Evolutionary conservation across 1,140 invertebrate species (phyloP).

Genomic region (Agraylea sexmaculata): DNA sequence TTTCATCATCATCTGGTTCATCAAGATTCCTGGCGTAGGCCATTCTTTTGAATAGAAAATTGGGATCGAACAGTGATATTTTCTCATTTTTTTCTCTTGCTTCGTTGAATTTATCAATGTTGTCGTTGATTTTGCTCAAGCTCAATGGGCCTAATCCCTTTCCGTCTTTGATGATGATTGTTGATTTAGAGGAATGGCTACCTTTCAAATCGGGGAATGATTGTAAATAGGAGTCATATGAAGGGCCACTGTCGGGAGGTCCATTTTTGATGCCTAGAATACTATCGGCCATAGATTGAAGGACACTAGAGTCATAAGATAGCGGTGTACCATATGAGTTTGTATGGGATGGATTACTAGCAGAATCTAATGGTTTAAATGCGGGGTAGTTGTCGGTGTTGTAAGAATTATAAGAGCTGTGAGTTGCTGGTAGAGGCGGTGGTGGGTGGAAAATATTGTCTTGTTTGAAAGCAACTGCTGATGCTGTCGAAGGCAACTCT

Average conservation of each 20-base stretch:
- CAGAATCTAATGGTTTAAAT: constrained; percentile 14
- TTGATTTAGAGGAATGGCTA: not conserved
- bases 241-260: not conserved
- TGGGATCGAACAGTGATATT: constrained; percentile 1
- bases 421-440: constrained; percentile 6
- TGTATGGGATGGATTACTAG: not conserved
- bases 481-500: no score
- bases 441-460: constrained; percentile 16
- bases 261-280: constrained; percentile 5
- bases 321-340: constrained; percentile 18
- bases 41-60: constrained; percentile 11
- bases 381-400: constrained; percentile 9
- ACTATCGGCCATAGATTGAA: constrained; percentile 18
- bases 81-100: constrained; percentile 8
- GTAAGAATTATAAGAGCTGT: constrained; percentile 13
- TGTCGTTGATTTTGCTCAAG: constrained; percentile 15
- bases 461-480: no score
- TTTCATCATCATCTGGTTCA: not conserved
- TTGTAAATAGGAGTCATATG: constrained; percentile 9
- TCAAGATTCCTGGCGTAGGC: constrained; percentile 6
- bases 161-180: not conserved
- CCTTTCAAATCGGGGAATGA: constrained; percentile 11
- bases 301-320: constrained; percentile 2
- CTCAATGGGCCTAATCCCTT: constrained; percentile 7
- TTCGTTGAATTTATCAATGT: constrained; percentile 11